Base-by-base conservation (phyloP, 1,140 invertebrate species). In the Leptoteleia sp. region DNA sequence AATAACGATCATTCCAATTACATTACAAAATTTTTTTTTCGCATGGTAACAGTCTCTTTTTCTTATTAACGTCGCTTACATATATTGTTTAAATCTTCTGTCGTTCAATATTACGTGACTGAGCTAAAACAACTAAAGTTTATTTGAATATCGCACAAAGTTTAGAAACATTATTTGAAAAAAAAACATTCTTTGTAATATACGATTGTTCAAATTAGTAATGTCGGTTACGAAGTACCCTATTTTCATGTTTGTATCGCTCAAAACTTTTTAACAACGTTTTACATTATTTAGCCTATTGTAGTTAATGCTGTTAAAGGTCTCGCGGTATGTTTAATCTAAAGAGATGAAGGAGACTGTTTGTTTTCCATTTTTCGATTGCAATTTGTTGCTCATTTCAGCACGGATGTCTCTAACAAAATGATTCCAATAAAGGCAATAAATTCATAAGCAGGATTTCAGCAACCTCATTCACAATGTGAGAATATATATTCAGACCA, bases 401-500 rank as follows among this genome's bases (percentile, higher is more conserved):
- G 64, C 45, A 37, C 13, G 19, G 25, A 1, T 27, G 29, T 42
- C 12, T 27, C 4, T 52, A 79, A 57, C 40, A 31, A 64, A 57
- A 47, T 16, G 33, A 13, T 12, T 59, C 43, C 22, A 71, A 29
- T 45, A 29, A 38, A 76, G 35, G 31, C 45, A 57, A 64, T 25
- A 22, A 68, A 64, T 40, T 50, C 43, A 68, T 16, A 61, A 52
- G 55, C 45, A 62, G 40, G 38, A n/a, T 70, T 45, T 54, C 50
- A 68, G 55, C 57, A 27, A 50, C 47, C 40, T 42, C 40, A 8
- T 65, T 82, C 83, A 89, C 35, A 89, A 79, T 62, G 83, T 87
- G 71, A 88, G 82, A 80, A 84, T 85, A 82, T n/a, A n/a, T 85
- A 84, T 59, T 85, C 83, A 71, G 81, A 87, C 83, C 82, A 85